A percentile compares a stretch with the other conserved stretches of the same genome.
phyloP scores from a whole-genome alignment of 2,113 vertebrate genomes.

The Erythrocercus mccallii region DNA sequence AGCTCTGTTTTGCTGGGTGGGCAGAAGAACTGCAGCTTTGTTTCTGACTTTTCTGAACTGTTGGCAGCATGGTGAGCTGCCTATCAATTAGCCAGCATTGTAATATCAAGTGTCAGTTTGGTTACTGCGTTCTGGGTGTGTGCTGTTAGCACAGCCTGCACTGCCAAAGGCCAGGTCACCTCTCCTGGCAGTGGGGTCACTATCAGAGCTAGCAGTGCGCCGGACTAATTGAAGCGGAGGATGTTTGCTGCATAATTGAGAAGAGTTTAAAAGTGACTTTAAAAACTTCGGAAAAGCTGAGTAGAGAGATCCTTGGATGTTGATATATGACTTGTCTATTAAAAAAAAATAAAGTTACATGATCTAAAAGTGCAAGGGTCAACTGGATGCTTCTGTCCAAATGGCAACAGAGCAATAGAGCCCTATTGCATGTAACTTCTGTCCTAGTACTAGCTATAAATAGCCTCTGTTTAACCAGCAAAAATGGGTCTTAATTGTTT shows the following conservation, averaged over 20 bases:
- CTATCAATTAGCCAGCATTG: neutral
- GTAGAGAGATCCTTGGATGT: neutral
- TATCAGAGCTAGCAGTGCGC: neutral
- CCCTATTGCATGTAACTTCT: neutral
- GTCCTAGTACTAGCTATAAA: neutral
- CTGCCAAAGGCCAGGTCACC: neutral
- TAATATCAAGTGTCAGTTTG: neutral
- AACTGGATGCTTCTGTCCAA: neutral
- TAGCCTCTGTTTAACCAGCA: neutral
- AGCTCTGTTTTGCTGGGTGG: neutral
- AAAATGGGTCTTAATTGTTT: neutral
- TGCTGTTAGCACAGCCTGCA: neutral
- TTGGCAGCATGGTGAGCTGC: neutral
- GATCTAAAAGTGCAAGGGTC: neutral
- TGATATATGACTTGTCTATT: neutral
- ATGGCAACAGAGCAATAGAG: neutral
- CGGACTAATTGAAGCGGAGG: neutral
- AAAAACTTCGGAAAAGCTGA: neutral
- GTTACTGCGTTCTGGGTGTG: neutral
- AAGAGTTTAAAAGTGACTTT: neutral
- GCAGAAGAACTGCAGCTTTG: neutral
- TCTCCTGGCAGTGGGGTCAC: neutral
- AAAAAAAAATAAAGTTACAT: neutral
- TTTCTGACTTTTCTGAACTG: neutral
- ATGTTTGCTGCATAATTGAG: neutral